These are phyloP conservation scores for Harpagus bidentatus DNA, from an alignment of 2,113 vertebrate species.

Conservation along the genomic window DNA sequence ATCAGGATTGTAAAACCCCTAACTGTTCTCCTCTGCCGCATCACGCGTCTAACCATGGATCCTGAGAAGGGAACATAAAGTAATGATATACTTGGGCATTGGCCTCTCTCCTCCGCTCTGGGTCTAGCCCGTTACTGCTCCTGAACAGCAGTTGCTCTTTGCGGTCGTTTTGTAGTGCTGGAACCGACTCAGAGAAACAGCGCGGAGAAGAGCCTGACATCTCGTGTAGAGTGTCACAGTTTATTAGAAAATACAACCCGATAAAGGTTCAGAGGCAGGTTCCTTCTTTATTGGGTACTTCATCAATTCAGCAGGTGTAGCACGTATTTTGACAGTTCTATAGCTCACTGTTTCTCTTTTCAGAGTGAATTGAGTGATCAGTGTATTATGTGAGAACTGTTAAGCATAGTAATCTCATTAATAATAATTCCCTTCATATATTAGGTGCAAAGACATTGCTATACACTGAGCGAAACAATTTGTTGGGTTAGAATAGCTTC, in stretches of 20 bases:
- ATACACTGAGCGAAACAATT: not conserved
- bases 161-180: not conserved
- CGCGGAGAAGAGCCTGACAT: not conserved
- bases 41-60: not conserved
- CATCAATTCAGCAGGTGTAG: not conserved
- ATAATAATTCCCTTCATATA: not conserved
- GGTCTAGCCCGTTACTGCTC: accelerated
- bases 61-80: not conserved
- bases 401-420: not conserved
- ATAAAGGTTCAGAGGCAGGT: not conserved
- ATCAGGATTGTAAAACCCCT: not conserved
- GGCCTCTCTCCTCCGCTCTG: not conserved
- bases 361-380: not conserved
- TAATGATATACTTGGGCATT: not conserved
- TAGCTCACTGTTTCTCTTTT: not conserved
- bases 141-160: not conserved
- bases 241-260: not conserved
- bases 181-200: not conserved
- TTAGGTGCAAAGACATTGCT: not conserved
- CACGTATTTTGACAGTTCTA: not conserved
- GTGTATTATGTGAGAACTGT: not conserved
- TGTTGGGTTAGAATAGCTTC: not conserved
- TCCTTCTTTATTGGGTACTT: not conserved
- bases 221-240: not conserved
- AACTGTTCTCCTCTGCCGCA: not conserved